These are phyloP conservation scores for Cyphomyrus plagiostoma DNA, from an alignment of 2,113 vertebrate genomes.

Conservation along the genomic window DNA sequence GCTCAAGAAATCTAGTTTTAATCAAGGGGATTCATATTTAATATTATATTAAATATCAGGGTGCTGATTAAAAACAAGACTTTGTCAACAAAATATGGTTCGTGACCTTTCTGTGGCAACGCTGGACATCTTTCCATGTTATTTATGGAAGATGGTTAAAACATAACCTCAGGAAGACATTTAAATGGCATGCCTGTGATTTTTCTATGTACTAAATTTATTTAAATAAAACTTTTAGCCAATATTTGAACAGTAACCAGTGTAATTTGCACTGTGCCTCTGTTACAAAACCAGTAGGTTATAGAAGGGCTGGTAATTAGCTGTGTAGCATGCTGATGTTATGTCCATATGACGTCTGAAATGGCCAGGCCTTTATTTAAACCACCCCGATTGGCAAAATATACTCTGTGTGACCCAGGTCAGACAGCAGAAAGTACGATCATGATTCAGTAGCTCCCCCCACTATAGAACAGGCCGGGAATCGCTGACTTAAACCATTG, in stretches of 20 bases:
- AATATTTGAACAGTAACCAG: constrained; percentile 21
- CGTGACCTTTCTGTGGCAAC: neutral
- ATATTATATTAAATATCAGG: neutral
- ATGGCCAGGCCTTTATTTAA: neutral
- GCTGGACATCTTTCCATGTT: neutral
- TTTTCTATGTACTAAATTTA: neutral
- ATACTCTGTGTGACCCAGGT: neutral
- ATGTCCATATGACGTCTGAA: neutral
- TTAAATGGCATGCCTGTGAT: neutral
- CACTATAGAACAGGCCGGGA: neutral
- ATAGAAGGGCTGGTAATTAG: neutral
- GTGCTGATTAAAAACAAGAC: neutral
- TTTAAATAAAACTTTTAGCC: constrained; percentile 2
- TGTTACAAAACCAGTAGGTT: neutral
- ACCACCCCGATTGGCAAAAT: neutral
- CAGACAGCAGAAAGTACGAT: neutral
- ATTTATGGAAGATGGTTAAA: neutral
- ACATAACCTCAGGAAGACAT: neutral
- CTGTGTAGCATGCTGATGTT: neutral
- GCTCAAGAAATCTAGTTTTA: neutral
- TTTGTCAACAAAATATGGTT: neutral
- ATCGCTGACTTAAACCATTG: neutral
- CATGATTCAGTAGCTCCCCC: neutral
- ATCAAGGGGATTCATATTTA: neutral
- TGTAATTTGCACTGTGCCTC: constrained; percentile 14